phyloP scores from a whole-genome alignment of 2,888 invertebrate genomes.

The Nephrotoma guestfalica region DNA sequence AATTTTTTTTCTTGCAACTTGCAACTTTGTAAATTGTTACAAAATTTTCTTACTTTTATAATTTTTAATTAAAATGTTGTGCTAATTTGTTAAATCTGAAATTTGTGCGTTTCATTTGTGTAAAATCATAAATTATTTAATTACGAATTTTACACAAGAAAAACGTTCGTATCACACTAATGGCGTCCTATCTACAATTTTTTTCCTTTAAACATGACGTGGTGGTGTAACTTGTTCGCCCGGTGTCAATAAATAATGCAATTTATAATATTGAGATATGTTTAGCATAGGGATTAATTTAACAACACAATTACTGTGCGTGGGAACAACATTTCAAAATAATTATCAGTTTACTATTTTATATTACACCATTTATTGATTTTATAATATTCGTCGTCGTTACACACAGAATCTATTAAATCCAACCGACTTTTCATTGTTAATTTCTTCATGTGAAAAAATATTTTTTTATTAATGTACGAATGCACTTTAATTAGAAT shows the following conservation, averaged over 20 bases:
- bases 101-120: too few relatives aligned
- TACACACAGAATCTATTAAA: neutral
- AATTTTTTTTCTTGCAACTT: neutral
- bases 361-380: neutral
- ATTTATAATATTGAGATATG: neutral
- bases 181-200: neutral
- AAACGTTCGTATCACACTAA: neutral
- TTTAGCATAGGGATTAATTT: neutral
- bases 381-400: neutral
- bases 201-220: neutral
- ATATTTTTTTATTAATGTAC: neutral
- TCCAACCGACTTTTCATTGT: neutral
- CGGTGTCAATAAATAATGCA: neutral
- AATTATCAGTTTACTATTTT: neutral
- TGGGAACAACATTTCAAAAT: neutral
- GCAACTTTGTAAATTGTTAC: neutral
- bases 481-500: neutral
- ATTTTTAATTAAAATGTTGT: neutral
- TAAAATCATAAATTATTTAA: too few relatives aligned
- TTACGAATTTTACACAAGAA: neutral
- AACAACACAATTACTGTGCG: neutral
- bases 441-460: neutral
- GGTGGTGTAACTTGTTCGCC: neutral
- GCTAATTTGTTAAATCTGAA: neutral
- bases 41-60: neutral